Conservation (phyloP, 2,888 invertebrate species). For the Sarcophaga rosellei region DNA sequence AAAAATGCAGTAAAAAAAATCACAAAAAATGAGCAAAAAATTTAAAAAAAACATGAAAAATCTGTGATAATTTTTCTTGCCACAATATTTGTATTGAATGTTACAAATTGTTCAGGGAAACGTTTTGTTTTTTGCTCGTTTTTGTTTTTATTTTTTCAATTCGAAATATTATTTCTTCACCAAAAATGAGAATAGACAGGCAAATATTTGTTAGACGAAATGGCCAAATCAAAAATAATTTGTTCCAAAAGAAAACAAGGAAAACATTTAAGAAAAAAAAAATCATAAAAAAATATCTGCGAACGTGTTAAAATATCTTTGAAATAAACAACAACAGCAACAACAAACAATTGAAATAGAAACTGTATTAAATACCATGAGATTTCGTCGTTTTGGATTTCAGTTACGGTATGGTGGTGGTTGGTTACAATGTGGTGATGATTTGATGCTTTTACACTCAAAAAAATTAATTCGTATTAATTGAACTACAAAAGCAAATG, state of each 20-base stretch:
- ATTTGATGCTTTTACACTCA: constrained; percentile 3
- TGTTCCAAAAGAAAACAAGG: constrained; percentile 15
- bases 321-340: background rate
- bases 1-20: background rate
- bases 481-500: too few relatives aligned
- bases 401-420: background rate
- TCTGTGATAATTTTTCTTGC: constrained; percentile 35
- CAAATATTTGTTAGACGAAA: constrained; percentile 26
- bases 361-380: background rate
- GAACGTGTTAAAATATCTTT: constrained; percentile 46
- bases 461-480: constrained; percentile 12
- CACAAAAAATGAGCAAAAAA: constrained; percentile 1
- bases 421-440: background rate
- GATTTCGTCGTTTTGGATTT: background rate
- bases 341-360: background rate
- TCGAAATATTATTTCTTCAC: constrained; percentile 15
- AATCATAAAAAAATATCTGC: constrained; percentile 9
- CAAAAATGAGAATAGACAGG: constrained; percentile 17
- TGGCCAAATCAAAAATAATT: constrained; percentile 43
- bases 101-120: constrained; percentile 23
- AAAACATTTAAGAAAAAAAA: constrained; percentile 11
- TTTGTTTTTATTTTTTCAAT: too few relatives aligned
- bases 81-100: constrained; percentile 32
- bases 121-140: background rate
- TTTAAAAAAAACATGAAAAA: constrained; percentile 39